Conservation (phyloP, 2,113 vertebrate species). For the Saguinus imperator region DNA sequence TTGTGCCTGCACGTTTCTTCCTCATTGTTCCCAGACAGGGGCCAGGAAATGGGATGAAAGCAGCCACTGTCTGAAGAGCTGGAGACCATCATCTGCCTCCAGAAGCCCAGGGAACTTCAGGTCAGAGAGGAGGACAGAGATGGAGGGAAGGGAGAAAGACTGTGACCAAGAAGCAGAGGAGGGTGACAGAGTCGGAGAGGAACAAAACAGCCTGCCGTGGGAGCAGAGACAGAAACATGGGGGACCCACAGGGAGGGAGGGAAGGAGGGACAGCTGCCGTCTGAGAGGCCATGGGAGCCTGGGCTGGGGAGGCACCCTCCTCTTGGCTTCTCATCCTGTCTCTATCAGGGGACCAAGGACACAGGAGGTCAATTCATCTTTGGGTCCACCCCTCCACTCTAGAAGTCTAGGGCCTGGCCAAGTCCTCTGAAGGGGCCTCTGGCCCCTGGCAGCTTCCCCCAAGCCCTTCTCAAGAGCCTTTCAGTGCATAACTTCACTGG, state of each 20-base stretch:
- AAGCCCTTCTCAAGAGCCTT: neutral
- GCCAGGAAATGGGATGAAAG: neutral
- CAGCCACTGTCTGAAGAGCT: neutral
- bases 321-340: neutral
- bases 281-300: rapidly evolving
- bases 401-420: neutral
- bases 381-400: neutral
- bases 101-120: neutral
- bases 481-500: neutral
- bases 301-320: neutral
- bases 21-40: neutral
- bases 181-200: neutral
- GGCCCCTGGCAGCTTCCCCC: neutral
- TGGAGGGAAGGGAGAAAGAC: neutral
- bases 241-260: neutral
- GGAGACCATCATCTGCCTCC: neutral
- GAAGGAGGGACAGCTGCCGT: neutral
- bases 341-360: neutral
- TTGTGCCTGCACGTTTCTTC: neutral
- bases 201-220: neutral
- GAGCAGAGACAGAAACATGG: neutral
- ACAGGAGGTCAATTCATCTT: neutral
- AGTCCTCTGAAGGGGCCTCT: neutral
- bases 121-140: neutral
- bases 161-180: neutral